phyloP scores from a whole-genome alignment of 2,113 vertebrate species.

The Melanerpes aurifrons region DNA sequence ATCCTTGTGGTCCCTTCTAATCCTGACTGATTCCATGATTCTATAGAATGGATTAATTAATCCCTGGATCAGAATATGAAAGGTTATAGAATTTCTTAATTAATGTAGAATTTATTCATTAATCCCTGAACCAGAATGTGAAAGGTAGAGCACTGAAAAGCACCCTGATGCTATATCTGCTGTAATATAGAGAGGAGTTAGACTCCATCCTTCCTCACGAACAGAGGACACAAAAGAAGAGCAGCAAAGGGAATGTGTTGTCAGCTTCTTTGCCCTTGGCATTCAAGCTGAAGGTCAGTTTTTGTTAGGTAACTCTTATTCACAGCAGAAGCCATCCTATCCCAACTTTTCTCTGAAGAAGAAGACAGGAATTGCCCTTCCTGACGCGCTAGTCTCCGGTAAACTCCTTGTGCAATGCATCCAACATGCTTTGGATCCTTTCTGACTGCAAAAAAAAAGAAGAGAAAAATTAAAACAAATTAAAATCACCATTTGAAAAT shows the following conservation, averaged over 20 bases:
- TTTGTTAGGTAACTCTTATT: neutral
- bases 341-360: neutral
- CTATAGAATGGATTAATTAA: too few relatives aligned
- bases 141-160: neutral
- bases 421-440: slow-evolving; percentile 8
- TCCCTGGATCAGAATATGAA: too few relatives aligned
- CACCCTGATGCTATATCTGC: neutral
- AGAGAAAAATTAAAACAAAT: neutral
- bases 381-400: neutral
- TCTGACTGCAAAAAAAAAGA: neutral
- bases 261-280: neutral
- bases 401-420: slow-evolving; percentile 5
- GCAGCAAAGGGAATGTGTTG: neutral
- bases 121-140: neutral
- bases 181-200: neutral
- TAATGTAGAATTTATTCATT: neutral
- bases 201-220: neutral
- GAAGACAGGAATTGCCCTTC: neutral
- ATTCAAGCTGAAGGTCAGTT: neutral
- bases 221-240: neutral
- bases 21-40: too few relatives aligned
- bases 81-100: too few relatives aligned
- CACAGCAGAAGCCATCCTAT: neutral
- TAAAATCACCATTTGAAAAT: neutral
- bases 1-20: too few relatives aligned